Evolutionary conservation across 2,888 invertebrate species (phyloP).

Genomic region (Drosophila ustulata): DNA sequence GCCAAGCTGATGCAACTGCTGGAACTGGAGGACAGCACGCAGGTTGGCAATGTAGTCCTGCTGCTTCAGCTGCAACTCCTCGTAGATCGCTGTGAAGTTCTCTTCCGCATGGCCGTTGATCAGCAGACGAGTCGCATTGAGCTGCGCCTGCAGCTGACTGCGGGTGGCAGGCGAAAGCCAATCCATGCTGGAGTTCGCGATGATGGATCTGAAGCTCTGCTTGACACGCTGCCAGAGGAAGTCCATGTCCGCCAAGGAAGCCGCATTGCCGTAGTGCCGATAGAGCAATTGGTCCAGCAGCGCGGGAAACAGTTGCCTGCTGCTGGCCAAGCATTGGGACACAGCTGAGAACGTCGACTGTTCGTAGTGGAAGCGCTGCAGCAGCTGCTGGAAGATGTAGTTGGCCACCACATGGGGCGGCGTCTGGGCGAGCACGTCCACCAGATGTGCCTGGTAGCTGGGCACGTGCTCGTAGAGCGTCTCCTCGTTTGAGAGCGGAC

Average conservation of each 20-base stretch:
- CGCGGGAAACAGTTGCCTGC: slow-evolving; percentile 70
- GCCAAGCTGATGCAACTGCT: slow-evolving; percentile 16
- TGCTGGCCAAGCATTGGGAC: slow-evolving; percentile 66
- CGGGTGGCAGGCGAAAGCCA: slow-evolving; percentile 71
- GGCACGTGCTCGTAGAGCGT: slow-evolving; percentile 73
- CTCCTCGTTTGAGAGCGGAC: slow-evolving; percentile 52
- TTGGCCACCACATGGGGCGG: slow-evolving; percentile 69
- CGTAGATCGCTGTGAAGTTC: slow-evolving; percentile 68
- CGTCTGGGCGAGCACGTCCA: slow-evolving; percentile 47
- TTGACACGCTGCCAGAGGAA: slow-evolving; percentile 76
- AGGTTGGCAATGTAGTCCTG: slow-evolving; percentile 72
- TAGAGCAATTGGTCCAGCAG: slow-evolving; percentile 76
- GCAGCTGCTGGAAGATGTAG: slow-evolving; percentile 77
- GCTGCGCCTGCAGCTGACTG: slow-evolving; percentile 61
- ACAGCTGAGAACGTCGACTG: slow-evolving; percentile 30
- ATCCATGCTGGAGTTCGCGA: slow-evolving; percentile 54
- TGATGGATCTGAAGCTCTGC: slow-evolving; percentile 59
- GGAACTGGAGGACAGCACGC: slow-evolving; percentile 49
- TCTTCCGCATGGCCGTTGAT: slow-evolving; percentile 60
- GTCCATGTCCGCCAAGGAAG: slow-evolving; percentile 69
- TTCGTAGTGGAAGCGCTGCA: slow-evolving; percentile 71
- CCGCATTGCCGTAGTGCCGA: slow-evolving; percentile 59
- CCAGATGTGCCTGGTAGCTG: slow-evolving; percentile 70
- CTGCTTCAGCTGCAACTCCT: slow-evolving; percentile 42
- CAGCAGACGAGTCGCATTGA: slow-evolving; percentile 64